phyloP scores from a whole-genome alignment of 2,113 vertebrate species.

The human region GRCh38 chr5:154157501-154158000 shows the following conservation, averaged over 20 bases:
- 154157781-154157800: not conserved
- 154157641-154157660: not conserved
- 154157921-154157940: slow-evolving; percentile 24
- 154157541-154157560: accelerated
- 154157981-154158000: not conserved
- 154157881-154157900: not conserved
- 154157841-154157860: not conserved
- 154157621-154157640: not conserved
- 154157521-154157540: not conserved
- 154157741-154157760: not conserved
- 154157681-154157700: not conserved
- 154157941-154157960: slow-evolving; percentile 11
- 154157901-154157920: not conserved
- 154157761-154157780: not conserved
- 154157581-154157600: not conserved
- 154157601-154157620: no score
- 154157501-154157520: not conserved
- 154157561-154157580: not conserved
- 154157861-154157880: not conserved
- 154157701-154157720: not conserved
- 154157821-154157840: not conserved
- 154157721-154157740: not conserved
- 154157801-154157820: not conserved
- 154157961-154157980: not conserved
- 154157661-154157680: not conserved